Percentiles rank a stretch among this genome's conserved stretches.
These are phyloP conservation scores for Chaenocephalus aceratus DNA, from an alignment of 2,113 vertebrate species.

Conservation along the genomic window DNA sequence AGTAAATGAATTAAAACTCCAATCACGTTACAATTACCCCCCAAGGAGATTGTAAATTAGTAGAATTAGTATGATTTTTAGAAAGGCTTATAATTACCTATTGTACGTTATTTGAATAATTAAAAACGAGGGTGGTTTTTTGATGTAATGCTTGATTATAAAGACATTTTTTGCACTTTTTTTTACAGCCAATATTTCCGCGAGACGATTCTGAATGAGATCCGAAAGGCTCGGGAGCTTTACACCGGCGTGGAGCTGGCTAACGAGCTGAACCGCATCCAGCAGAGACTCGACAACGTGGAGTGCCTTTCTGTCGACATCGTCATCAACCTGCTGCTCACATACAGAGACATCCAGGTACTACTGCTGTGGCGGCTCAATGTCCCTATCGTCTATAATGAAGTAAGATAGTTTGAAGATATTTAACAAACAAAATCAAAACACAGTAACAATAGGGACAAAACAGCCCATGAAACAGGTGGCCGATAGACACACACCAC, in stretches of 20 bases:
- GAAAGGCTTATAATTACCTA: not conserved
- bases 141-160: not conserved
- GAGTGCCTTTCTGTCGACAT: conserved; percentile 97
- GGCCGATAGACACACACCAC: too few species aligned
- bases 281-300: conserved; percentile 94
- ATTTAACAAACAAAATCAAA: too few species aligned
- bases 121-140: not conserved
- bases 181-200: conserved; percentile 92
- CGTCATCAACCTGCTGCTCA: conserved; percentile 95
- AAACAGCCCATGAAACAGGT: too few species aligned
- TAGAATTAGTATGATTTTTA: not conserved
- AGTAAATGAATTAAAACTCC: conserved; percentile 21
- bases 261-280: conserved; percentile 92
- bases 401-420: too few species aligned
- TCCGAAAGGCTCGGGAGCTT: conserved; percentile 93
- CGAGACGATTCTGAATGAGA: conserved; percentile 94
- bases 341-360: conserved; percentile 98
- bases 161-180: too few species aligned
- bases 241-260: conserved; percentile 93
- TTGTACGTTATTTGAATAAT: not conserved
- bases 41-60: conserved; percentile 4
- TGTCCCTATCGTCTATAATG: too few species aligned
- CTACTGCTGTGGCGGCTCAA: not conserved
- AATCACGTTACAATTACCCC: conserved; percentile 7
- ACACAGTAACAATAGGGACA: too few species aligned